Conservation (phyloP, 1,140 invertebrate species). For the Stegodyphus dumicola region DNA sequence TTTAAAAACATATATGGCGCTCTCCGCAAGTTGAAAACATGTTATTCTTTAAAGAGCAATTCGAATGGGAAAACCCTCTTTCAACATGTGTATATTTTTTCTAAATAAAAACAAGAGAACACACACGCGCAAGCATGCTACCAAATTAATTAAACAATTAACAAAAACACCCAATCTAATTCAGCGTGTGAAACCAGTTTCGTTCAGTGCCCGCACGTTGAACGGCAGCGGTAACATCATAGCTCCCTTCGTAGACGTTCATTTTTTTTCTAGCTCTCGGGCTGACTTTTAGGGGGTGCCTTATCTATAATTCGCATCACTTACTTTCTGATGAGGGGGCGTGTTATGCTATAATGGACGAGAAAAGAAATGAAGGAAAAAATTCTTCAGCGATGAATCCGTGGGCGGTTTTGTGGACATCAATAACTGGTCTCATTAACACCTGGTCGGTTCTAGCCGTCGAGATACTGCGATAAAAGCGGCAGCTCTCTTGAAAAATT, state of each 20-base stretch:
- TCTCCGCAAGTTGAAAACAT: too few species aligned
- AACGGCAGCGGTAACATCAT: too few species aligned
- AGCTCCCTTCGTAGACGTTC: too few species aligned
- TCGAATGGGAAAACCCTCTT: too few species aligned
- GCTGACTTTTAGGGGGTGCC: neutral
- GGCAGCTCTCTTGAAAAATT: neutral
- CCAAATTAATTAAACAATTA: slow-evolving; percentile 12
- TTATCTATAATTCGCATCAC: slow-evolving; percentile 54
- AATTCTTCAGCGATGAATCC: slow-evolving; percentile 20
- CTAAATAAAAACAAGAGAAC: neutral
- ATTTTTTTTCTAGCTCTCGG: neutral
- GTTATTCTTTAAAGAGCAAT: too few species aligned
- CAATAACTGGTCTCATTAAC: slow-evolving; percentile 53
- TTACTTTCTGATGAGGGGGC: slow-evolving; percentile 47
- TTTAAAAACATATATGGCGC: too few species aligned
- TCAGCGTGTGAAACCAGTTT: neutral
- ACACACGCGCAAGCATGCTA: neutral
- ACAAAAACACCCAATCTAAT: neutral
- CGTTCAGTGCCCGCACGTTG: neutral
- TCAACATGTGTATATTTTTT: too few species aligned
- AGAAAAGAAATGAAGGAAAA: neutral
- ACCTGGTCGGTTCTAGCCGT: slow-evolving; percentile 16
- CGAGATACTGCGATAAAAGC: slow-evolving; percentile 44
- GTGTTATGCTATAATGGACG: slow-evolving; percentile 8
- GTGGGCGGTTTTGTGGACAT: slow-evolving; percentile 42